phyloP scores from a whole-genome alignment of 2,797 vertebrate genomes.

The Cynopterus sphinx region DNA sequence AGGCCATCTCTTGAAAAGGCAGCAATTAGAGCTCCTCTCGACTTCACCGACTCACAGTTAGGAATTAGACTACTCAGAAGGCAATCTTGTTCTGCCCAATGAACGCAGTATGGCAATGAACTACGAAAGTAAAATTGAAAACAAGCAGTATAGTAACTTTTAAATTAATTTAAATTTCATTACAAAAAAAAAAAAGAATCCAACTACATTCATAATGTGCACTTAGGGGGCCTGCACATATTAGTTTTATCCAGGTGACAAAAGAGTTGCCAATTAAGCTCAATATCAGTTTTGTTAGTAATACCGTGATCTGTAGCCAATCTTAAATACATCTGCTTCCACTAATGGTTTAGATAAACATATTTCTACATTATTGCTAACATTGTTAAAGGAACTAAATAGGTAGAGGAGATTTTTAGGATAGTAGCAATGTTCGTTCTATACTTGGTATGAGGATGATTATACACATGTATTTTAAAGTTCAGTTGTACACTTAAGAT shows the following conservation, averaged over 20 bases:
- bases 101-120: constrained; percentile 85
- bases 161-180: neutral
- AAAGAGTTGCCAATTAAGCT: neutral
- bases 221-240: neutral
- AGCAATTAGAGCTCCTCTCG: constrained; percentile 92
- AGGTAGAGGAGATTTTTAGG: neutral
- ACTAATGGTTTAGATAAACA: neutral
- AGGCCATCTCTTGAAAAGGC: constrained; percentile 92
- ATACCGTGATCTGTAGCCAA: neutral
- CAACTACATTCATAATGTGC: neutral
- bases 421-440: neutral
- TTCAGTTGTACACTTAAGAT: neutral
- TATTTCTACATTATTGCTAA: neutral
- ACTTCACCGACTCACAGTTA: constrained; percentile 90
- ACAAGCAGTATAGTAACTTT: neutral
- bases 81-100: constrained; percentile 91
- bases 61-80: constrained; percentile 86
- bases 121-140: constrained; percentile 79
- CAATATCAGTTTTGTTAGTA: neutral
- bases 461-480: neutral
- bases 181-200: neutral
- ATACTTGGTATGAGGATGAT: neutral
- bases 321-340: neutral
- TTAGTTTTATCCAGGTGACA: neutral
- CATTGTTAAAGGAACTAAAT: neutral